Conservation (phyloP, 2,888 invertebrate genomes). For the Mesopsocus fuscifrons region DNA sequence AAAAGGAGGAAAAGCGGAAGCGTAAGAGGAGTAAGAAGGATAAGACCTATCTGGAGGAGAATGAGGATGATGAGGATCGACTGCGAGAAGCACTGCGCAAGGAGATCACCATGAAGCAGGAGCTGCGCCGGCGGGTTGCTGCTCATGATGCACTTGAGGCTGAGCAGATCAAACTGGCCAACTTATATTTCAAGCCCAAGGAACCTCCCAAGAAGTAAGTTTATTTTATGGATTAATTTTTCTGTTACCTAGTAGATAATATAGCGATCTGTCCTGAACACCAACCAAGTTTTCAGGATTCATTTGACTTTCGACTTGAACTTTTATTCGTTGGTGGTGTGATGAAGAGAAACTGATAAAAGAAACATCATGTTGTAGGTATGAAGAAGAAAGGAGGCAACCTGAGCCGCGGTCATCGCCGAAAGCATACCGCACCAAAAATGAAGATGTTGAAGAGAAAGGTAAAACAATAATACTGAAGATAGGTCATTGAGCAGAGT, state of each 20-base stretch:
- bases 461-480: conserved; percentile 14
- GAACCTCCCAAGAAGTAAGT: conserved; percentile 3
- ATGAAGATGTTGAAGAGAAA: conserved; percentile 15
- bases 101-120: conserved; percentile 14
- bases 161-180: not conserved
- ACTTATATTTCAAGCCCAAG: not conserved
- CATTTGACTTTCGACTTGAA: not conserved
- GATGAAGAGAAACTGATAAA: no score
- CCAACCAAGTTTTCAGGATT: not conserved
- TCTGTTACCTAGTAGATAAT: no score
- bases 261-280: no score
- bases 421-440: conserved; percentile 10
- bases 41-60: conserved; percentile 39
- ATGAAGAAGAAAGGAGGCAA: conserved; percentile 1
- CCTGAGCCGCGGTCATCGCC: not conserved
- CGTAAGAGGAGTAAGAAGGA: conserved; percentile 31
- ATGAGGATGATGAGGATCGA: conserved; percentile 42
- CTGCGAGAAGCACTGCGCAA: conserved; percentile 48
- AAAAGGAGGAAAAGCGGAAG: conserved; percentile 46
- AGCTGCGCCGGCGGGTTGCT: conserved; percentile 7
- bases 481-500: no score
- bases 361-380: not conserved
- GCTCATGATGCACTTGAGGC: not conserved
- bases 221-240: no score
- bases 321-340: not conserved